phyloP scores from a whole-genome alignment of 2,888 invertebrate genomes.

The Hirtodrosophila trivittata region DNA sequence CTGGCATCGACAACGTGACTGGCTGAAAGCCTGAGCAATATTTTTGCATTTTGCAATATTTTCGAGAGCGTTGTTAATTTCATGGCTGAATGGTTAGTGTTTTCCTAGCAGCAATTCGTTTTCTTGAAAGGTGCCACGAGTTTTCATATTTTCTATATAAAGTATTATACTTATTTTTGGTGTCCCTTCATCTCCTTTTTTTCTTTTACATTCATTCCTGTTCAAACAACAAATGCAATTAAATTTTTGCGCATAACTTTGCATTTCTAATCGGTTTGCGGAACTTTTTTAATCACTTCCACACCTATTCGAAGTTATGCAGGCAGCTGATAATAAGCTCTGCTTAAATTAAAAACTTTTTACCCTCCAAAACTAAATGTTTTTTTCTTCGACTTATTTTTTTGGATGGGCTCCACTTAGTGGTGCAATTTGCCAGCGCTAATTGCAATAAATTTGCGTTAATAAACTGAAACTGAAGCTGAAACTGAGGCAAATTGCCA shows the following conservation, averaged over 20 bases:
- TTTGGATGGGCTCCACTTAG: slow-evolving; percentile 33
- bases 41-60: slow-evolving; percentile 79
- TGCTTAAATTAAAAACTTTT: slow-evolving; percentile 77
- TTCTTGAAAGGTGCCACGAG: slow-evolving; percentile 47
- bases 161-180: too few relatives aligned
- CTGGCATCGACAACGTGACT: slow-evolving; percentile 36
- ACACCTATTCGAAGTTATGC: slow-evolving; percentile 58
- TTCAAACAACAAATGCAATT: slow-evolving; percentile 53
- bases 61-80: slow-evolving; percentile 81
- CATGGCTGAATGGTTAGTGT: slow-evolving; percentile 79
- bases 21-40: slow-evolving; percentile 56
- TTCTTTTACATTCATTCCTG: not conserved
- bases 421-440: slow-evolving; percentile 56
- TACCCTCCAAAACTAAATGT: slow-evolving; percentile 29
- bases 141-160: not conserved
- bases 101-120: slow-evolving; percentile 51
- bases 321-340: slow-evolving; percentile 67
- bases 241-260: slow-evolving; percentile 63
- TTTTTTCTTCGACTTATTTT: slow-evolving; percentile 31
- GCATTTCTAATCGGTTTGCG: slow-evolving; percentile 62
- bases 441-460: slow-evolving; percentile 78
- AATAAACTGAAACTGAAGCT: slow-evolving; percentile 66
- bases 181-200: too few relatives aligned
- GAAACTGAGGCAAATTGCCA: slow-evolving; percentile 63
- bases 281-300: slow-evolving; percentile 74